These are phyloP conservation scores for Noctuana brunneofusca DNA, from an alignment of 2,888 invertebrate genomes.

Conservation along the genomic window DNA sequence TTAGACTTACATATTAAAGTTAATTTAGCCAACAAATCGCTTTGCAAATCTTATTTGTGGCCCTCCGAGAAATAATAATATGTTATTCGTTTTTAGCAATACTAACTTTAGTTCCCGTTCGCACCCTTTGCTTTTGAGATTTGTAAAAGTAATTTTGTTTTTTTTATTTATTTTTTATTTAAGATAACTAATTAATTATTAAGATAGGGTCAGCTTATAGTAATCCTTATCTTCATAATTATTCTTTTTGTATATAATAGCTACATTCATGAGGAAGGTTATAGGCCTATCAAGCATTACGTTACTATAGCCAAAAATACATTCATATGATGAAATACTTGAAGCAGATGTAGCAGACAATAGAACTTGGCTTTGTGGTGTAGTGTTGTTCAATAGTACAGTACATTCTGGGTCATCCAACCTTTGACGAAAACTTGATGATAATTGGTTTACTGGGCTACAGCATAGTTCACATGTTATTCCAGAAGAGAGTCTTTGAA, in stretches of 20 bases:
- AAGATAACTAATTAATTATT: too few relatives aligned
- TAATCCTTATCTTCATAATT: too few relatives aligned
- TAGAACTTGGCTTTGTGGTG: not conserved
- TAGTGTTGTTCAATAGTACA: not conserved
- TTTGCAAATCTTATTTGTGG: slow-evolving; percentile 54
- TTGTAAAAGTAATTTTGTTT: not conserved
- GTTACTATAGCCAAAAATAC: not conserved
- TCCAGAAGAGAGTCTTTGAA: not conserved
- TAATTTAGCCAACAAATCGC: slow-evolving; percentile 53
- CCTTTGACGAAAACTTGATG: slow-evolving; percentile 1
- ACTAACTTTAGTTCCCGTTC: slow-evolving; percentile 34
- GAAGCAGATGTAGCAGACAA: not conserved
- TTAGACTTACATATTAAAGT: slow-evolving; percentile 36
- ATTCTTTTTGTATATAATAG: too few relatives aligned
- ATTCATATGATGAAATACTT: not conserved
- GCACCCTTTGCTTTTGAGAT: slow-evolving; percentile 1
- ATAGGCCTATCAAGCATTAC: too few relatives aligned
- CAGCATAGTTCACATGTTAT: slow-evolving; percentile 1
- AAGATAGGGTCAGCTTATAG: too few relatives aligned
- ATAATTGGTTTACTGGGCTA: slow-evolving; percentile 7
- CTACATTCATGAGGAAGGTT: too few relatives aligned
- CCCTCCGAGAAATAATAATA: slow-evolving; percentile 36
- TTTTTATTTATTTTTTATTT: too few relatives aligned
- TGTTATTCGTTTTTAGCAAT: slow-evolving; percentile 43
- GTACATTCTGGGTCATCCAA: not conserved